Evolutionary conservation across 1,140 invertebrate genomes (phyloP), one percentile per base, ranked within the genome.

Genomic region (Nomia melanderi): DNA sequence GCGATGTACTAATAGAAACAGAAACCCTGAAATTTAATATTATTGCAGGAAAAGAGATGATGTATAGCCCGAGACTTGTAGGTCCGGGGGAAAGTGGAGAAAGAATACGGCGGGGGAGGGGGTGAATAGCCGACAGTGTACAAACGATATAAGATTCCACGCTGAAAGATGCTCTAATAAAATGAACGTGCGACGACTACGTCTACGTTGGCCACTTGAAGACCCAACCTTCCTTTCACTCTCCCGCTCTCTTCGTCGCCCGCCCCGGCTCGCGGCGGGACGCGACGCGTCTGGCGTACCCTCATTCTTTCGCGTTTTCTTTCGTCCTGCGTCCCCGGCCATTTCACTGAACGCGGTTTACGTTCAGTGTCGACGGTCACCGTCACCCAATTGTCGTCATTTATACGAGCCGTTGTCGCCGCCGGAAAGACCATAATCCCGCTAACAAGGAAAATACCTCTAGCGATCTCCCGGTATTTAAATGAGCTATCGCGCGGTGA

Each of bases 81-180:
- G 31, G 20, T 47, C 9, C 14, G 36, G 50, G 56, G 39, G 11
- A 31, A 33, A 62, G 25, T 50, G 20, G 25, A 57, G 62, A 47
- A 73, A 78, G 72, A 54, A 62, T 76, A 63, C 57, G 75, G 78
- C 56, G 57, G 71, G 31, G 75, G 78, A 47, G 57, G 71, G 31
- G 87, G 85, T 89, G 85, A 89, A 90, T 89, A 77, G 86, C 77
- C 76, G 81, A 74, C 75, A 77, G 85, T 83, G 84, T 85, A 89
- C 84, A 88, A 88, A 86, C 85, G 87, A 89, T 89, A 89, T 88
- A 89, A 88, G 85, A 88, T 87, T 88, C 86, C 74, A 27, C 63
- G 83, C 62, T 84, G 88, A 91, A 88, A 88, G 86, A 88, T 87
- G 82, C 76, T 87, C 84, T 89, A 88, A 90, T 90, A 90, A 89